Base-by-base conservation (phyloP, 2,797 vertebrate genomes). In the Brachymystax lenok region DNA sequence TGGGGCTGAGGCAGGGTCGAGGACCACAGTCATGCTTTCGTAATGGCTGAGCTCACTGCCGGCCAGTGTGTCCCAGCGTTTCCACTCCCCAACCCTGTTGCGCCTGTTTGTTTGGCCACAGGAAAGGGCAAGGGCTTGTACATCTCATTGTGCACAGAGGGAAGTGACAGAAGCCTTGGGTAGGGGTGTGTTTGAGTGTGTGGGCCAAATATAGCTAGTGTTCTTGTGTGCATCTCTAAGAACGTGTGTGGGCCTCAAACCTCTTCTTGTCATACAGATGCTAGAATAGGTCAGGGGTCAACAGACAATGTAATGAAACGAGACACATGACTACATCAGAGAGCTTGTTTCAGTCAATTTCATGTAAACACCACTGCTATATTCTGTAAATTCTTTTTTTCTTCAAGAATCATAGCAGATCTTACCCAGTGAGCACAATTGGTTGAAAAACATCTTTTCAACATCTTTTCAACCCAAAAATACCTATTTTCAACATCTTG, bases 101-200 rank as follows among this genome's bases (percentile, higher is more conserved):
- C 85, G 87, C 83, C 78, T 92, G 91, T 93, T 93, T 94, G 91
- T 93, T 91, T 91, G 89, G 88, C 86, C 69, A 89, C 92, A 93
- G 93, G 93, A 95, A 94, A 87, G 91, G 90, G 85, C 84, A 90
- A 90, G 88, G 88, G 88, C 88, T 88, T 88, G 82, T 89, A 90
- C 90, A 88, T 92, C 88, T 91, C 89, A 91, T 84, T 89, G 87
- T 92, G 88, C 83, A 91, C 86, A 79, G 84, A 87, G 74, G 91
- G 91, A 92, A 90, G 81, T 88, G 74, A 69, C 86, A 85, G 82
- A 83, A 84, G 80, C 86, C 89, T 87, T 91, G 87, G 91, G 88
- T 84, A 80, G 77, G 78, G 2, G 50, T 74, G 64, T 76, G 69
- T 77, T 77, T 83, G 73, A 81, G 81, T 82, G 77, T 80, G 78